Evolutionary conservation across 2,888 invertebrate genomes (phyloP), one percentile per base, ranked within the genome.

Genomic region (Eupithecia subumbrata): DNA sequence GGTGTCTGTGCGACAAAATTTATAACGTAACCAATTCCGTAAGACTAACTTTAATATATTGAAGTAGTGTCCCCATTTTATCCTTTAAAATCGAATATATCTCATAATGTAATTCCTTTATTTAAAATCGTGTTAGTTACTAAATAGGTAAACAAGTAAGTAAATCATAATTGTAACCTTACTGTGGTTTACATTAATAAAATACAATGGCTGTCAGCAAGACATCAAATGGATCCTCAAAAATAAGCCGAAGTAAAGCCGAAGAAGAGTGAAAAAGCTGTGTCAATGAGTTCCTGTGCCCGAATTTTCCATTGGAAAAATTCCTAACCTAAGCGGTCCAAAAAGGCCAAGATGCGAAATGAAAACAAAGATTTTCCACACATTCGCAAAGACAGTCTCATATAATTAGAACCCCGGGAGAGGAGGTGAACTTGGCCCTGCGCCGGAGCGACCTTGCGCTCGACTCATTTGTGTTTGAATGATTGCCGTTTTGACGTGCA

Each of bases 391-490:
- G 12, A 22, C 43, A 45, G 43, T 68, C 12, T 56, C 70, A n/a
- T 70, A 71, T 71, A 71, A 64, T 72, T 63, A 63, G 63, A 73
- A 72, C 30, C 72, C 66, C 66, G 64, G 70, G 25, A 70, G 69
- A 70, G 40, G 66, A 66, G 60, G 52, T 67, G 69, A 76, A 73
- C 40, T 77, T 77, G 75, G 75, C 75, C 74, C 71, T 77, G 78
- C 78, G 77, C 81, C 78, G 77, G 79, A 72, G 72, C 76, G 87
- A 85, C 87, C 85, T 74, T 85, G 86, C 85, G 85, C 88, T 85
- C 85, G 78, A 79, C 87, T 89, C 86, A 86, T 74, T 88, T 88
- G 82, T 80, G 80, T 87, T 82, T 89, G 87, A 90, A 85, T 84
- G 83, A 90, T 90, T 81, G 79, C 84, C 85, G 84, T 84, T 88